Base-by-base conservation (phyloP, 1,140 invertebrate genomes). In the Triops longicaudatus region DNA sequence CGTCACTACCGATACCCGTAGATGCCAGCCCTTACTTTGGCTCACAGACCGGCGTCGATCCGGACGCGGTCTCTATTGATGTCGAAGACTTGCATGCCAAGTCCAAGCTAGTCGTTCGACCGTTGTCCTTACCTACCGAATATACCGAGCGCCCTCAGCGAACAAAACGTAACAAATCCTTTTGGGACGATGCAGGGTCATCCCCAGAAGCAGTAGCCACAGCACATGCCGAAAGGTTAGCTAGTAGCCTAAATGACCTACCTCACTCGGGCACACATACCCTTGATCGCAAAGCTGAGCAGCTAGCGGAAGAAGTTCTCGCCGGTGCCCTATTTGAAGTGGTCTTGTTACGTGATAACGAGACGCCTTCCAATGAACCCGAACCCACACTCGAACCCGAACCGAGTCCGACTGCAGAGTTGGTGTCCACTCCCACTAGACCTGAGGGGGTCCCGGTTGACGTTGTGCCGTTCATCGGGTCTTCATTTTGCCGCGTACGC, bases 401-500 rank as follows among this genome's bases (percentile, higher is more conserved):
- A 63, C 14, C 17, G 14, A 63, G 50, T 17, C 14, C 50, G 50
- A 63, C 50, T 22, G 10, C 50, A 17, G 10, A 63, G 17, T 63
- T 63, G 22, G 50, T 14, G 1, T 10, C 50, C 7, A 63, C 50
- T 5, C 50, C 50, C 10, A 63, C 50, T 3, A 10, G 17, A 63
- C 17, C 17, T 22, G 50, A 63, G 28, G 31, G 4, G 74, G 31
- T 14, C 37, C 28, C 37, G 26, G 74, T 43, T 27, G 28, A 41
- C 26, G 27, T 44, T 11, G 74, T 77, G 50, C 76, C 72, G 42
- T 77, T 77, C 44, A 50, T 77, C 37, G 76, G 76, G 12, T 77
- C 76, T 22, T 77, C 76, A n/a, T 77, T 77, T 50, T 77, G 76
- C 73, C 76, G 76, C 63, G 41, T 77, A 9, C 76, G 41, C 22